Evolutionary conservation across 2,888 invertebrate genomes (phyloP), one percentile per base, ranked within the genome.

Genomic region (Eupeodes luniger): DNA sequence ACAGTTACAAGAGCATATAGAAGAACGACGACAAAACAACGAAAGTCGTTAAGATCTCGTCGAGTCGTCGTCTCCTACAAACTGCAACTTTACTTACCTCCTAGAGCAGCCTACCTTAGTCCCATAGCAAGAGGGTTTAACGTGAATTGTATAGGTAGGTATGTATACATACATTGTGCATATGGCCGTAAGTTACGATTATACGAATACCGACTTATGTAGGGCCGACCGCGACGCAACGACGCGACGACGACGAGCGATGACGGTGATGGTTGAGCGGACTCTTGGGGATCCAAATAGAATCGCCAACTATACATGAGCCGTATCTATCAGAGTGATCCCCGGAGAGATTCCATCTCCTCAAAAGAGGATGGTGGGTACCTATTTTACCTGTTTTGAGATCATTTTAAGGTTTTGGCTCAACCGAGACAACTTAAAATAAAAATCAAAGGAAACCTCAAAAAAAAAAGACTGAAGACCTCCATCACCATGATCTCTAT

Each of bases 101-200:
- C 19, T 49, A 67, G 62, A 64, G 14, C 36, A 76, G 36, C 19
- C 61, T 69, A 36, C 36, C 61, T 69, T n/a, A 47, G 47, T 44
- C 11, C 36, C 12, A 44, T 14, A 51, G 12, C 14, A 9, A 51
- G n/a, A 19, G 14, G 53, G 66, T n/a, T n/a, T 72, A 62, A 81
- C n/a, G 4, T 53, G 14, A 12, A 47, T 47, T 47, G 5, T 14
- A 51, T 14, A 14, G 5, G 51, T 51, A 49, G 1, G 5, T 36
- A 40, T 40, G 27, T 27, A 27, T 14, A 51, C 14, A 14, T n/a
- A 10, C 49, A 49, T 12, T 62, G 53, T n/a, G 19, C 70, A 67
- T 87, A 70, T 85, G 85, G 81, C 69, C 59, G 80, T 84, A 87
- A 87, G 84, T 80, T 87, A 75, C 75, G 80, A 77, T 87, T 77